Conservation (phyloP, 2,888 invertebrate species). For the Orchestes rusci region DNA sequence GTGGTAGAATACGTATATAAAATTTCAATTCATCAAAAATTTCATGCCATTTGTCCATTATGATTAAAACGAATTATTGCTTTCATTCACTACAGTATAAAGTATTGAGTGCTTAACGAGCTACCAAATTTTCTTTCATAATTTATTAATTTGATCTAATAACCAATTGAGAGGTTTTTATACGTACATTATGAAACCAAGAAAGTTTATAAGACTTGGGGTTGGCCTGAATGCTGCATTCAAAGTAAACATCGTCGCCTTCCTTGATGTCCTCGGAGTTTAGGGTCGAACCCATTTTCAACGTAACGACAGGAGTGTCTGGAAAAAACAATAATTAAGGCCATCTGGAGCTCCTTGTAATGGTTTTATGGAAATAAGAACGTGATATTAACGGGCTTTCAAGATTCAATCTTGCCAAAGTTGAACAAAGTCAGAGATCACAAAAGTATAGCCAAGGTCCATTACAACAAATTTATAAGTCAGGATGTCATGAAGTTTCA, state of each 20-base stretch:
- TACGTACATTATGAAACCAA: constrained; percentile 83
- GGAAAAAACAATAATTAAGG: too few species aligned
- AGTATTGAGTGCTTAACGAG: too few species aligned
- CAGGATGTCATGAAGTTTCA: constrained; percentile 6
- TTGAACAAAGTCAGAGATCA: too few species aligned
- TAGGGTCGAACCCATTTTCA: constrained; percentile 77
- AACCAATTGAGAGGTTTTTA: constrained; percentile 20
- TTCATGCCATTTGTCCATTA: too few species aligned
- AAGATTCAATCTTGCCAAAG: too few species aligned
- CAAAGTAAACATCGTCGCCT: constrained; percentile 84
- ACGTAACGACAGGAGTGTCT: constrained; percentile 74
- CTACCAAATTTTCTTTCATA: background rate
- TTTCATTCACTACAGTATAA: too few species aligned
- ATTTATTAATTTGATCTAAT: background rate
- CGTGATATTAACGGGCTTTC: too few species aligned
- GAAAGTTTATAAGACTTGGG: constrained; percentile 77
- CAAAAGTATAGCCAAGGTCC: too few species aligned
- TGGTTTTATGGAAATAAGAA: constrained; percentile 17
- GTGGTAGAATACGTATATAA: too few species aligned
- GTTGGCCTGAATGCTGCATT: constrained; percentile 77
- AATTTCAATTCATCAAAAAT: too few species aligned
- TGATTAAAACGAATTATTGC: too few species aligned
- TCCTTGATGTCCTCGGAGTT: constrained; percentile 85
- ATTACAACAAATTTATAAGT: constrained; percentile 9
- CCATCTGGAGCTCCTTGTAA: too few species aligned